phyloP scores from a whole-genome alignment of 2,797 vertebrate genomes.

The Telmatherina bonti region DNA sequence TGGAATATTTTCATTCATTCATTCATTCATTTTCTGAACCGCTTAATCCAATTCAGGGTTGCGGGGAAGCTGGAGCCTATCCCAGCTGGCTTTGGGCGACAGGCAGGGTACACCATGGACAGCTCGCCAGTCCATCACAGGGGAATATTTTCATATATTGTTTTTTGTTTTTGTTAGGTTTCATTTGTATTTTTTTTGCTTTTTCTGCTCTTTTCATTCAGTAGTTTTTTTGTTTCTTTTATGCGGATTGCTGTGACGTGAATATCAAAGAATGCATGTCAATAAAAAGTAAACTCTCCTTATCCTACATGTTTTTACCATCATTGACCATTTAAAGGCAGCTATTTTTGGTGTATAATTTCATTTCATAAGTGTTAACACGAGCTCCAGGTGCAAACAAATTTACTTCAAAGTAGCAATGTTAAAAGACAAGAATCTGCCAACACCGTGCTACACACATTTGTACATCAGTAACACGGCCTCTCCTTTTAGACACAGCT shows the following conservation, averaged over 20 bases:
- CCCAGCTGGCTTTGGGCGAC: too few relatives aligned
- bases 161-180: neutral
- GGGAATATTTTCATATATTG: too few relatives aligned
- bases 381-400: neutral
- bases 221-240: neutral
- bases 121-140: too few relatives aligned
- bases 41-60: too few relatives aligned
- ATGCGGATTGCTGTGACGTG: constrained; percentile 6
- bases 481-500: neutral
- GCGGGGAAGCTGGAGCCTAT: too few relatives aligned
- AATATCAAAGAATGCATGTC: constrained; percentile 2
- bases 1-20: too few relatives aligned
- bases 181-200: too few relatives aligned
- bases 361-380: neutral
- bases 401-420: neutral
- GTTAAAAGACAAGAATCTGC: neutral
- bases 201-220: neutral
- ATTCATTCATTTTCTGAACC: too few relatives aligned
- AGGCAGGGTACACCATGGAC: too few relatives aligned
- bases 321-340: neutral
- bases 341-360: neutral
- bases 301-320: constrained; percentile 1
- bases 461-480: neutral
- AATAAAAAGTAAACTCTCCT: neutral
- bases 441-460: neutral